Evolutionary conservation across 2,888 invertebrate species (phyloP).

Genomic region (Homarus gammarus): DNA sequence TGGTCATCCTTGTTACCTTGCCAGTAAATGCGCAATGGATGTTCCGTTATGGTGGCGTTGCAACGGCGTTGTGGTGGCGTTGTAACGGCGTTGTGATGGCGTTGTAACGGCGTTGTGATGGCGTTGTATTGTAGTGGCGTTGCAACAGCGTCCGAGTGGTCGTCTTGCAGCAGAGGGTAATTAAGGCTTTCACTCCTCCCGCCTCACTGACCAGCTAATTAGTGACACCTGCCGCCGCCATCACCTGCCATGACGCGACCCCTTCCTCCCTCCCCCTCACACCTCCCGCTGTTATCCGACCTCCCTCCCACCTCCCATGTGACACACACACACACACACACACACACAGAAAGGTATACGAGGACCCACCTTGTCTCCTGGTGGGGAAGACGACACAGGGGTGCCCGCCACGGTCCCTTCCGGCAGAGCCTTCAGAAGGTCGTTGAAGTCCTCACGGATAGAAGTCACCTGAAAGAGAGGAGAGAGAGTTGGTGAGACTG

Average conservation of each 20-base stretch:
- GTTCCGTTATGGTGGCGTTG: too few relatives aligned
- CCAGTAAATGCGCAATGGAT: too few relatives aligned
- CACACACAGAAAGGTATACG: not conserved
- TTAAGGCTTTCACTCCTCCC: not conserved
- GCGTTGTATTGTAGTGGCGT: too few relatives aligned
- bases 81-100: too few relatives aligned
- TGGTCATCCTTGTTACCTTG: too few relatives aligned
- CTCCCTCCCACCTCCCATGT: not conserved
- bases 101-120: too few relatives aligned
- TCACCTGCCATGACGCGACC: not conserved
- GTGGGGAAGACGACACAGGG: not conserved
- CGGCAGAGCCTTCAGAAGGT: conserved; percentile 36
- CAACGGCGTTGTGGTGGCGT: too few relatives aligned
- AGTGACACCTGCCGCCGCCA: not conserved
- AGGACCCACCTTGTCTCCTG: not conserved
- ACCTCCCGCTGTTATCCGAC: not conserved
- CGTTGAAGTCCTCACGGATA: conserved; percentile 44
- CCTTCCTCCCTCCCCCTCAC: not conserved
- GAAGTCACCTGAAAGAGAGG: conserved; percentile 17
- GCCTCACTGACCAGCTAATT: not conserved
- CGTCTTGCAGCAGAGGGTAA: too few relatives aligned
- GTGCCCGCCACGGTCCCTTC: conserved; percentile 28
- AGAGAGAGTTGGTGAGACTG: too few relatives aligned
- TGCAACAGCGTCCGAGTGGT: too few relatives aligned
- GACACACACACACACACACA: too few relatives aligned